Percentiles rank a stretch among this genome's conserved stretches.
Evolutionary conservation across 2,113 vertebrate species (phyloP).

Genomic region (Tinamus guttatus): DNA sequence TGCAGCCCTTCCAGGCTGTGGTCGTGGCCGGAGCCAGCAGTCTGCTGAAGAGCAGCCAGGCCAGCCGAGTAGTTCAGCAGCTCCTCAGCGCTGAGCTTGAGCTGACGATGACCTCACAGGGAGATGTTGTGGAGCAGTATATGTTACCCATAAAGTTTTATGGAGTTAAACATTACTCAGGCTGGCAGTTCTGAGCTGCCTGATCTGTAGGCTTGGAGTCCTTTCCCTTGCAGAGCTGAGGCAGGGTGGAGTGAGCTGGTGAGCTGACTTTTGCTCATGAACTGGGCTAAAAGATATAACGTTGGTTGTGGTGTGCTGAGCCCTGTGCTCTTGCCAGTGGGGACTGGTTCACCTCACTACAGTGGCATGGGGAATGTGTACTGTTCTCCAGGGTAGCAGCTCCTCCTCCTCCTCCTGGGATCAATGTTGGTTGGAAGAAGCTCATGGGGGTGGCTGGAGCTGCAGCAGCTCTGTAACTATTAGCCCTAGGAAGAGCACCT

Average conservation of each 20-base stretch:
- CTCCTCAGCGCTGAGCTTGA: not conserved
- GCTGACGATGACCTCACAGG: not conserved
- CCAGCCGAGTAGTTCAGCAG: rapidly evolving
- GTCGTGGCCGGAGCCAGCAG: not conserved
- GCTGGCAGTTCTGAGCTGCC: not conserved
- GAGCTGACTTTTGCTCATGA: not conserved
- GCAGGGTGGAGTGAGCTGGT: not conserved
- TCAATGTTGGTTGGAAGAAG: not conserved
- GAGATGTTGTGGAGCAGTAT: constrained; percentile 1
- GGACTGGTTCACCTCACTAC: not conserved
- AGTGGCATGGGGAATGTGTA: rapidly evolving
- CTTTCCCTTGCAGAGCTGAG: not conserved
- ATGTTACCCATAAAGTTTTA: constrained; percentile 64
- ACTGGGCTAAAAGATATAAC: not conserved
- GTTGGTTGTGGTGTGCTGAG: not conserved
- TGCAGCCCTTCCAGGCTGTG: not conserved
- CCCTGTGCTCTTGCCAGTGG: not conserved
- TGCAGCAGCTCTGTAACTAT: not conserved
- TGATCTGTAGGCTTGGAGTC: not conserved
- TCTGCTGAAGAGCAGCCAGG: not conserved
- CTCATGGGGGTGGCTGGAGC: not conserved
- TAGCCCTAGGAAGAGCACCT: not conserved
- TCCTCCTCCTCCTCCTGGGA: not conserved
- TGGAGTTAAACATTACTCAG: constrained; percentile 68
- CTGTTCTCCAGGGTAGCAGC: not conserved